A percentile compares a stretch with the other conserved stretches of the same genome.
phyloP scores from a whole-genome alignment of 2,113 vertebrate genomes.

The Picathartes gymnocephalus region DNA sequence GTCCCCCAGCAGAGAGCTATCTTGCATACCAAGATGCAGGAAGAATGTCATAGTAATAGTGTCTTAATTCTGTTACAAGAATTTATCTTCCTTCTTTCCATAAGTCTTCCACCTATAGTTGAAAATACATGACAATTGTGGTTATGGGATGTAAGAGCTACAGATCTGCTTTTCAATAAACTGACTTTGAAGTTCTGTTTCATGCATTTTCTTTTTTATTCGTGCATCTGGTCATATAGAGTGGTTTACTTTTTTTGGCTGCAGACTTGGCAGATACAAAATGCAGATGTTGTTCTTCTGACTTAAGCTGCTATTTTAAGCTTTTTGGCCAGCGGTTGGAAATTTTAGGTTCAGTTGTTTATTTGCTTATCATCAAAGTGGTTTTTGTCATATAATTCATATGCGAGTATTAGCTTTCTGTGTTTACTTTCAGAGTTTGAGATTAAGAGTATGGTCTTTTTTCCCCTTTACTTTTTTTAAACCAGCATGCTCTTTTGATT shows the following conservation, averaged over 20 bases:
- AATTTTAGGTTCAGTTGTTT: conserved; percentile 25
- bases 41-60: neutral
- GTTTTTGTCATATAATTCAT: conserved; percentile 51
- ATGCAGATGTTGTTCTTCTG: conserved; percentile 67
- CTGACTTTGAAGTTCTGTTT: conserved; percentile 60
- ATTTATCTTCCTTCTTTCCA: neutral
- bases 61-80: neutral
- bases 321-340: conserved; percentile 48
- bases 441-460: conserved; percentile 16
- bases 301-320: conserved; percentile 50
- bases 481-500: conserved; percentile 30
- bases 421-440: conserved; percentile 49
- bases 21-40: neutral
- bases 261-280: conserved; percentile 64
- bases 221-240: conserved; percentile 68
- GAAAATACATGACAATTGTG: neutral
- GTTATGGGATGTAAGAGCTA: neutral
- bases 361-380: conserved; percentile 55
- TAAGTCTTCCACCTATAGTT: neutral
- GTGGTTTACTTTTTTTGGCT: conserved; percentile 62
- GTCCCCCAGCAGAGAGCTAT: neutral
- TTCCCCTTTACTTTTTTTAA: neutral
- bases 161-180: conserved; percentile 32
- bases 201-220: conserved; percentile 64
- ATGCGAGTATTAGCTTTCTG: conserved; percentile 28